Evolutionary conservation across 2,888 invertebrate genomes (phyloP).

Genomic region (Apamea monoglypha): DNA sequence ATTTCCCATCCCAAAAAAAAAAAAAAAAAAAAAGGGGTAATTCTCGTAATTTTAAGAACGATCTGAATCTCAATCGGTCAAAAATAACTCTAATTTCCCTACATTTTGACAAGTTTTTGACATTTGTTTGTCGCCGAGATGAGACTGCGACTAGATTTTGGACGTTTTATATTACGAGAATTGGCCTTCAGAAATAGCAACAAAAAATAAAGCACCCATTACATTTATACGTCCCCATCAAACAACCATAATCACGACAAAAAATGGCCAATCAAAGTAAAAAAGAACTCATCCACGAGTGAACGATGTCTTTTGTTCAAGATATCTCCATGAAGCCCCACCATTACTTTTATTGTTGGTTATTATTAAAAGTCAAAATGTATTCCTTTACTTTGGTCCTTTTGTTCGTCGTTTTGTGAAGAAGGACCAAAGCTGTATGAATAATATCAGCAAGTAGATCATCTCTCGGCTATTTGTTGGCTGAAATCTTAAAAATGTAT

Average conservation of each 20-base stretch:
- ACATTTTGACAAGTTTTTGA: no score
- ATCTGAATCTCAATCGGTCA: no score
- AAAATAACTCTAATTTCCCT: no score
- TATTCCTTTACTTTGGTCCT: constrained; percentile 40
- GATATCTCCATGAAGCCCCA: constrained; percentile 33
- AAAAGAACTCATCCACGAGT: constrained; percentile 32
- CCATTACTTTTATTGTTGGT: constrained; percentile 48
- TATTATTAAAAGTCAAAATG: constrained; percentile 58
- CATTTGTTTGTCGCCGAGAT: no score
- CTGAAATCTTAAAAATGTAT: constrained; percentile 53
- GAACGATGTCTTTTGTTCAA: constrained; percentile 44
- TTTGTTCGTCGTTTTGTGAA: constrained; percentile 44
- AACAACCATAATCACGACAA: constrained; percentile 28
- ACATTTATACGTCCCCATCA: constrained; percentile 48
- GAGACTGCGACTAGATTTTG: no score
- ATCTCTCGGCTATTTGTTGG: constrained; percentile 45
- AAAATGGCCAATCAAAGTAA: constrained; percentile 42
- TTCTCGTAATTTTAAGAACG: no score
- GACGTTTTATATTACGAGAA: no score
- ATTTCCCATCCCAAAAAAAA: no score
- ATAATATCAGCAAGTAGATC: constrained; percentile 57
- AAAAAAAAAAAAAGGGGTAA: no score
- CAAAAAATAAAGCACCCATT: constrained; percentile 38
- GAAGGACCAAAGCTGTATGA: constrained; percentile 47
- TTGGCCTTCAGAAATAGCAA: constrained; percentile 13